Percentiles rank a stretch among this genome's conserved stretches.
Conservation (phyloP, 2,888 invertebrate species). For the Tinea semifulvella region DNA sequence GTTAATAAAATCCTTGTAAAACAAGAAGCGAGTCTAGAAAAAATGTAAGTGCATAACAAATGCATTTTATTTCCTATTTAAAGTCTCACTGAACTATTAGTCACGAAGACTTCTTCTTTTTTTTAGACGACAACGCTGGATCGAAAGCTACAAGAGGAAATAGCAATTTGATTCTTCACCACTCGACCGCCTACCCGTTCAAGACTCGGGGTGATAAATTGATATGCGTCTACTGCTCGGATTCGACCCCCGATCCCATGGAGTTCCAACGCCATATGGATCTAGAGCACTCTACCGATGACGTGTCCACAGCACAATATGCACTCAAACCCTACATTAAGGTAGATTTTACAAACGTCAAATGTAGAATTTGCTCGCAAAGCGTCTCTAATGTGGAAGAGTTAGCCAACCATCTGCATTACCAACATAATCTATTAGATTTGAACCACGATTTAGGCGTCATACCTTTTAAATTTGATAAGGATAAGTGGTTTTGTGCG, state of each 20-base stretch:
- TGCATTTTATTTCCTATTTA: too few species aligned
- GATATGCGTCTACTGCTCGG: conserved; percentile 30
- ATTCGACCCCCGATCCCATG: conserved; percentile 24
- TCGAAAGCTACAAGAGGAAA: conserved; percentile 24
- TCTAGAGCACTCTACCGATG: conserved; percentile 24
- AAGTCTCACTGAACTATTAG: too few species aligned
- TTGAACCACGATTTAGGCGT: conserved; percentile 31
- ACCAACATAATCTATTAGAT: conserved; percentile 28
- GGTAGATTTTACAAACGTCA: conserved; percentile 26
- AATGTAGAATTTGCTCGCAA: conserved; percentile 25
- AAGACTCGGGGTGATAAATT: conserved; percentile 26
- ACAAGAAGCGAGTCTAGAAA: too few species aligned
- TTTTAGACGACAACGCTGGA: conserved; percentile 29
- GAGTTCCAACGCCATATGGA: conserved; percentile 30
- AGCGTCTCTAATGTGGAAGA: conserved; percentile 29
- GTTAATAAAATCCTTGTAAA: too few species aligned
- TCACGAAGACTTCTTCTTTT: too few species aligned
- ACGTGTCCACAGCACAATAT: conserved; percentile 22
- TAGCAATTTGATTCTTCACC: conserved; percentile 28
- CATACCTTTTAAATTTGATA: conserved; percentile 31
- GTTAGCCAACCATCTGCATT: conserved; percentile 37
- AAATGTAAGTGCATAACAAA: too few species aligned
- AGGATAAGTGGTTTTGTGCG: conserved; percentile 33
- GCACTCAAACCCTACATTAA: conserved; percentile 31
- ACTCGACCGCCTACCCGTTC: conserved; percentile 34